A percentile compares a stretch with the other conserved stretches of the same genome.
These are phyloP conservation scores for Hyposmocoma kahamanoa DNA, from an alignment of 1,140 invertebrate genomes.

Conservation along the genomic window DNA sequence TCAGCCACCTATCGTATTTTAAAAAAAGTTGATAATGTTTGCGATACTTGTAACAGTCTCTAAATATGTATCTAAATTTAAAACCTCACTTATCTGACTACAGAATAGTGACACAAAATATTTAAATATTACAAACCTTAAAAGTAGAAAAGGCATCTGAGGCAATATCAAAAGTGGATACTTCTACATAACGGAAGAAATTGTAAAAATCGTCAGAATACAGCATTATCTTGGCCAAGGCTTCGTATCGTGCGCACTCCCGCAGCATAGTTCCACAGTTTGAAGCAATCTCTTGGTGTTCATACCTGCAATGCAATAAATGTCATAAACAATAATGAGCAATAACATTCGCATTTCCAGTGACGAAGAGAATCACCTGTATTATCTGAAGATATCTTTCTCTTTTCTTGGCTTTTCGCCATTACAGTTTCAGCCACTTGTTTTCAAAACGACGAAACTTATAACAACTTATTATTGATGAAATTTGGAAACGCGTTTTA, in stretches of 20 bases:
- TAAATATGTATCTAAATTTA: background rate
- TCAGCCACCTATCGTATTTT: too few species aligned
- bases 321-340: too few species aligned
- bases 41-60: background rate
- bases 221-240: conserved; percentile 98
- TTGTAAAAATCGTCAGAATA: conserved; percentile 99
- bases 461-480: too few species aligned
- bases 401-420: too few species aligned
- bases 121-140: conserved; percentile 89
- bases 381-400: too few species aligned
- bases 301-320: conserved; percentile 94
- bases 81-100: background rate
- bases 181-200: conserved; percentile 99
- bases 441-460: too few species aligned
- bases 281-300: conserved; percentile 98
- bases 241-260: conserved; percentile 98
- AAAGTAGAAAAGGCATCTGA: conserved; percentile 99
- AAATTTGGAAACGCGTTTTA: too few species aligned
- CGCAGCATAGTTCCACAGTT: conserved; percentile 99
- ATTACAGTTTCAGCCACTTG: too few species aligned
- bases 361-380: too few species aligned
- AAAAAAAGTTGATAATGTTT: background rate
- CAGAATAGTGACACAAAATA: background rate
- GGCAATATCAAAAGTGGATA: conserved; percentile 99
- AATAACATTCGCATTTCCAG: too few species aligned